phyloP scores from a whole-genome alignment of 2,888 invertebrate species.

The Lamellibrachia satsuma region DNA sequence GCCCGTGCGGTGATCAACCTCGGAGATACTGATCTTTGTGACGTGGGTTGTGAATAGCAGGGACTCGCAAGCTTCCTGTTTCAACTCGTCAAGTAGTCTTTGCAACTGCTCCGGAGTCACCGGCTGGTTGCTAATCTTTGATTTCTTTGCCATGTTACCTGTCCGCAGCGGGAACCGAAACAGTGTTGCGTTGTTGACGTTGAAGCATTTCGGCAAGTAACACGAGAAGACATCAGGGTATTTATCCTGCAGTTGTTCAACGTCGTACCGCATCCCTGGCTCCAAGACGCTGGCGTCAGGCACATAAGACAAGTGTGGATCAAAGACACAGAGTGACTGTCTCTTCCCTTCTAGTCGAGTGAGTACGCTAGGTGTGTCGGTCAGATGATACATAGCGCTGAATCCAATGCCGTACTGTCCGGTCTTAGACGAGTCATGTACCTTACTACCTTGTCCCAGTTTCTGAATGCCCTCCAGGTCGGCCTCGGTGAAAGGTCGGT shows the following conservation, averaged over 20 bases:
- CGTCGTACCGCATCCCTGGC: slow-evolving; percentile 43
- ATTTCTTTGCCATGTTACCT: slow-evolving; percentile 43
- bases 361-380: slow-evolving; percentile 58
- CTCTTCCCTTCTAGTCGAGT: slow-evolving; percentile 44
- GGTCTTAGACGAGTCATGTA: slow-evolving; percentile 52
- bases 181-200: slow-evolving; percentile 44
- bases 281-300: slow-evolving; percentile 42
- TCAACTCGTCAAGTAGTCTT: slow-evolving; percentile 43
- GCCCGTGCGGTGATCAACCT: slow-evolving; percentile 34
- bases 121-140: slow-evolving; percentile 45
- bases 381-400: slow-evolving; percentile 60
- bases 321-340: slow-evolving; percentile 54
- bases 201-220: slow-evolving; percentile 44
- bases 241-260: slow-evolving; percentile 30
- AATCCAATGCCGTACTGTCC: slow-evolving; percentile 63
- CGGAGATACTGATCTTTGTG: slow-evolving; percentile 43
- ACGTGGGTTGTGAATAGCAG: slow-evolving; percentile 55
- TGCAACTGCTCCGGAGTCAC: slow-evolving; percentile 37
- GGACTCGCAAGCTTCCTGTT: slow-evolving; percentile 45
- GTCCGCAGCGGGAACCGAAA: slow-evolving; percentile 58
- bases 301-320: slow-evolving; percentile 52
- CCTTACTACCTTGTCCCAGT: slow-evolving; percentile 58
- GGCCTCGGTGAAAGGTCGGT: slow-evolving; percentile 51
- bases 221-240: slow-evolving; percentile 46
- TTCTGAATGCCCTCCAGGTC: slow-evolving; percentile 58